Conservation (phyloP, 2,797 vertebrate genomes). For the Phoeniculus purpureus region DNA sequence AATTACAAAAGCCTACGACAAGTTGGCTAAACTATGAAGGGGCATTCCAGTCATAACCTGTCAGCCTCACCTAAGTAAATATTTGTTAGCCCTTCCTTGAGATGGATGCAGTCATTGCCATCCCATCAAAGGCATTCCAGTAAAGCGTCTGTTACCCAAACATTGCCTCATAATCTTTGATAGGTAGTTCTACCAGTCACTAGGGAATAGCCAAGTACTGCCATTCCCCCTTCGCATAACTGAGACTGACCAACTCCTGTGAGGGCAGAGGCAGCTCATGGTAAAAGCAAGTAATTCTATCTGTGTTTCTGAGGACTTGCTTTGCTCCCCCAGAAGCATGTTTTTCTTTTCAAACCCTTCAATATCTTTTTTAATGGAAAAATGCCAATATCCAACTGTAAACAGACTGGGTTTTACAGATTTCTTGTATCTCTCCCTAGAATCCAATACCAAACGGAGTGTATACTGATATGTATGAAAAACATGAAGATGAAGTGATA, state of each 20-base stretch:
- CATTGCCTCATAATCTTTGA: not conserved
- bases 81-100: not conserved
- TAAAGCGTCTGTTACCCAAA: not conserved
- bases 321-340: not conserved
- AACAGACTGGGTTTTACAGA: constrained; percentile 4
- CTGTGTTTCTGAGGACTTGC: not conserved
- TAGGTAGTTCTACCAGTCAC: not conserved
- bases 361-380: constrained; percentile 7
- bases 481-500: constrained; percentile 6
- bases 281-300: not conserved
- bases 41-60: not conserved
- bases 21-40: not conserved
- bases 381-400: constrained; percentile 8
- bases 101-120: not conserved
- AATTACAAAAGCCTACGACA: not conserved
- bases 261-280: not conserved
- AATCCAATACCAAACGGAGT: not conserved
- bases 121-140: not conserved
- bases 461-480: not conserved
- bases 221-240: not conserved
- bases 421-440: not conserved
- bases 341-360: not conserved
- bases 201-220: not conserved
- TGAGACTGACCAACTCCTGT: not conserved
- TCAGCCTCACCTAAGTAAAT: not conserved